These are phyloP conservation scores for Portunus trituberculatus DNA, from an alignment of 1,140 invertebrate genomes.

Conservation along the genomic window DNA sequence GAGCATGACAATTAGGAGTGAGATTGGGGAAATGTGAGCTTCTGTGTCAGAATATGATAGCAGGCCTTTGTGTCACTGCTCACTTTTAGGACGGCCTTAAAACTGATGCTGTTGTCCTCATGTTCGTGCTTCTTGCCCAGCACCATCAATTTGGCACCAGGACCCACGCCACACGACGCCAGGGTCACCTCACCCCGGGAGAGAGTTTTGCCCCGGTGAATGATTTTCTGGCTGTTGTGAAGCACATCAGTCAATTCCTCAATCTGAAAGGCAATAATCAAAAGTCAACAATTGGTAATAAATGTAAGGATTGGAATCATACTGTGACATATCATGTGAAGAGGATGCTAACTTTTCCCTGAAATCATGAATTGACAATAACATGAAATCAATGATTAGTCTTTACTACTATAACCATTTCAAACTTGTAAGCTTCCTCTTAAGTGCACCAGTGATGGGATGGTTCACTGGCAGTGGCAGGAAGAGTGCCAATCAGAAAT, in stretches of 20 bases:
- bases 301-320: no score
- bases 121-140: slow-evolving; percentile 63
- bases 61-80: not conserved
- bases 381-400: no score
- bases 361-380: no score
- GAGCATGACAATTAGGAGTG: no score
- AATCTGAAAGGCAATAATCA: slow-evolving; percentile 35
- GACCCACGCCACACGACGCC: slow-evolving; percentile 25
- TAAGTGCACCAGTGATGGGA: no score
- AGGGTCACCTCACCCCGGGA: not conserved
- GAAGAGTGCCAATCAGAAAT: no score
- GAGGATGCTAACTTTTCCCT: no score
- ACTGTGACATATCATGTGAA: no score
- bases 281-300: not conserved
- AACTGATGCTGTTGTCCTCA: slow-evolving; percentile 40
- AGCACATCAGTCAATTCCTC: slow-evolving; percentile 50
- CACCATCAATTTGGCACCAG: slow-evolving; percentile 59
- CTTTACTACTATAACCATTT: no score
- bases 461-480: no score
- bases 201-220: slow-evolving; percentile 55
- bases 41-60: not conserved
- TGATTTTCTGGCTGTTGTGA: slow-evolving; percentile 55
- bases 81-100: slow-evolving; percentile 54
- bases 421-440: no score
- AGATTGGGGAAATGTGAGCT: no score